Base-by-base conservation (phyloP, 2,113 vertebrate genomes). In the Neolamprologus falcicula region DNA sequence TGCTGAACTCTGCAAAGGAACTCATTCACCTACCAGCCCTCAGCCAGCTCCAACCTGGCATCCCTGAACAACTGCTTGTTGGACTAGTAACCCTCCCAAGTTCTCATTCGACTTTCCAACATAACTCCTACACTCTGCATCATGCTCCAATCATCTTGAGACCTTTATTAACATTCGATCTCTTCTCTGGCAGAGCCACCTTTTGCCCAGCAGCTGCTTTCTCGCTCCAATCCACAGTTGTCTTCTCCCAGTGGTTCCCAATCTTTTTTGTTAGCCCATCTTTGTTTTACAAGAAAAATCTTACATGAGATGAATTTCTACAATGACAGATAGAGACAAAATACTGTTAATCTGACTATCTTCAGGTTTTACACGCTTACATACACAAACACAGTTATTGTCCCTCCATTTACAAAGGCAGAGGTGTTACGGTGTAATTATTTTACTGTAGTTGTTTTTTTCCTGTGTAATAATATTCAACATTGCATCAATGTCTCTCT, bases 371-470 rank as follows among this genome's bases (percentile, higher is more conserved):
- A 19, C 45, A 47, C 4, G 16, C 1, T 47, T 47, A 47, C 45
- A 47, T 47, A 47, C 0, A 17, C 45, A 47, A 17, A 52, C 17
- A 1, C 8, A 52, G 50, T 19, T 52, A 5, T 0, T 52, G 45
- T 17, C 4, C 16, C 45, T 50, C 16, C 6, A 16, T 45, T 45
- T 16, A 47, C 2, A 47, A 47, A 47, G 42, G 42, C 42, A 16
- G 42, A 45, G 42, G 13, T 1, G 1, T 45, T 13, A 16, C 6
- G 1, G 0, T 45, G 42, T 45, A 0, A 50, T 50, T 50, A 1
- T 50, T 50, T 50, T 17, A 50, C 47, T 1, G 47, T 50, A 50
- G 7, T 50, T 17, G 47, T 50, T 50, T 50, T 17, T 17, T 50
- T 50, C 47, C 16, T 17, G 47, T 50, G 47, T 17, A 50, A 9